These are phyloP conservation scores for Anarhynchus alexandrinus DNA, from an alignment of 2,113 vertebrate species.

Conservation along the genomic window DNA sequence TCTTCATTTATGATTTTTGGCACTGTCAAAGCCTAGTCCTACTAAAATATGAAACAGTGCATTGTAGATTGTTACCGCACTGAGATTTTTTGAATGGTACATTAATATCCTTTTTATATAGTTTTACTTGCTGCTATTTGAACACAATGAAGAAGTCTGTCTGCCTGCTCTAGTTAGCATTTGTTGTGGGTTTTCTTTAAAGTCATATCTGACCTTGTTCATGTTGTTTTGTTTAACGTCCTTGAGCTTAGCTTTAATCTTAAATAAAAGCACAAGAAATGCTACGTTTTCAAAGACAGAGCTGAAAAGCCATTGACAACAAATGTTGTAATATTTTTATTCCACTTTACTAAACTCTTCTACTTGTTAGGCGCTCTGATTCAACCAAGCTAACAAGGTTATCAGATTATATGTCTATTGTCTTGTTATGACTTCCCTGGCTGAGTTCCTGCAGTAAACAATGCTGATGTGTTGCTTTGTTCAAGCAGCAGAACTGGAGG, in stretches of 20 bases:
- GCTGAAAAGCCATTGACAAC: conserved; percentile 59
- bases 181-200: background rate
- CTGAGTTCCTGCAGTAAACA: conserved; percentile 58
- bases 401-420: conserved; percentile 70
- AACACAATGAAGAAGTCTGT: conserved; percentile 28
- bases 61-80: background rate
- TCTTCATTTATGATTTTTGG: background rate
- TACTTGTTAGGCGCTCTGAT: conserved; percentile 64
- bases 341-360: conserved; percentile 50
- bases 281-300: conserved; percentile 33
- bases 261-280: conserved; percentile 72
- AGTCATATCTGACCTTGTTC: conserved; percentile 75
- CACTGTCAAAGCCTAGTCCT: background rate
- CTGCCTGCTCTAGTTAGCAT: conserved; percentile 23
- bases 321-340: conserved; percentile 66
- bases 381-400: conserved; percentile 69
- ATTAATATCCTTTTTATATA: background rate
- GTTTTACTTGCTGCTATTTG: conserved; percentile 17
- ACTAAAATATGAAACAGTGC: background rate
- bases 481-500: background rate
- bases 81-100: background rate
- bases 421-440: conserved; percentile 67
- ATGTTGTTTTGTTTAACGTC: conserved; percentile 72
- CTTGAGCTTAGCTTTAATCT: conserved; percentile 78
- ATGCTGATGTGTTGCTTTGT: conserved; percentile 58